These are phyloP conservation scores for Acromyrmex heyeri DNA, from an alignment of 1,140 invertebrate species.

Conservation along the genomic window DNA sequence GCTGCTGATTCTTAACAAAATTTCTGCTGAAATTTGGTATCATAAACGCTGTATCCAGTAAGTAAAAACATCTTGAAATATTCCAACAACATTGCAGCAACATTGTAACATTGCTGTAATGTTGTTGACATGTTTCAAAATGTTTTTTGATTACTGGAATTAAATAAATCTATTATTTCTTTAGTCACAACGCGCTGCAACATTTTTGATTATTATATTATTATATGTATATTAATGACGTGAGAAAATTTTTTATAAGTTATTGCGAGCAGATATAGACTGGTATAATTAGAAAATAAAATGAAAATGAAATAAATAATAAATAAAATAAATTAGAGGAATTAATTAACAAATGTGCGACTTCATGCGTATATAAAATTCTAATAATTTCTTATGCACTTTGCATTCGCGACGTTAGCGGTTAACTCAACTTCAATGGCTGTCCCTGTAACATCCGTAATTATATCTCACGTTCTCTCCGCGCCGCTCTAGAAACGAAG, in stretches of 20 bases:
- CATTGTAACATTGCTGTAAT: too few species aligned
- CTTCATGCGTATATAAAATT: neutral
- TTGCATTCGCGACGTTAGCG: neutral
- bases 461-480: conserved; percentile 20
- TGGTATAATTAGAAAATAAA: neutral
- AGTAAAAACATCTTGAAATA: too few species aligned
- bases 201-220: too few species aligned
- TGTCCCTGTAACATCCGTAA: conserved; percentile 34
- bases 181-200: too few species aligned
- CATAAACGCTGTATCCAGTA: neutral
- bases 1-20: neutral
- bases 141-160: too few species aligned
- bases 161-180: neutral
- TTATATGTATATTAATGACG: neutral
- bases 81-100: too few species aligned
- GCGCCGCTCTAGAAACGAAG: conserved; percentile 36
- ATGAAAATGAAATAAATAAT: neutral
- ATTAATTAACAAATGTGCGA: conserved; percentile 14
- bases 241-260: neutral
- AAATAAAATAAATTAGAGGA: neutral
- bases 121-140: too few species aligned
- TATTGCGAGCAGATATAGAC: neutral
- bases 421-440: conserved; percentile 18
- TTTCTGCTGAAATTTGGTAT: neutral
- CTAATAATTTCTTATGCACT: neutral